Evolutionary conservation across 2,888 invertebrate species (phyloP).

Genomic region (Conops quadrifasciatus): DNA sequence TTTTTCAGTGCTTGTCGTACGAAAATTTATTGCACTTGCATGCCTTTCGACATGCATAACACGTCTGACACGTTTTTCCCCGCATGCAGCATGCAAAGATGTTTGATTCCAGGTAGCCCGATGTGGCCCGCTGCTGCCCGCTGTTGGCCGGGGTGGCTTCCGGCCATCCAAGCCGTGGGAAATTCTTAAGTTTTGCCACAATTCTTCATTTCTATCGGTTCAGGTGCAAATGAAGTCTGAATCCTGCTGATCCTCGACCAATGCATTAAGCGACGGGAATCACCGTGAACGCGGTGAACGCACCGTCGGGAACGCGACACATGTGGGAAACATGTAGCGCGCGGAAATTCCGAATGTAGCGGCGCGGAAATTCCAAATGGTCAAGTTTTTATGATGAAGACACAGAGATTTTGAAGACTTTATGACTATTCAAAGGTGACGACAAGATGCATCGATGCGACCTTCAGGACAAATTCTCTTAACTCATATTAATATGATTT

Average conservation of each 20-base stretch:
- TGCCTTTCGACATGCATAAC: conserved; percentile 6
- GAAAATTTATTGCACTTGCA: conserved; percentile 26
- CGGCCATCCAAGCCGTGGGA: conserved; percentile 16
- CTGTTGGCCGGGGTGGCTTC: neutral
- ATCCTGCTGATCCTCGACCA: conserved; percentile 22
- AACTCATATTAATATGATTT: neutral
- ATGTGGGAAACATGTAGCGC: neutral
- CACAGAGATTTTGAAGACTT: conserved; percentile 10
- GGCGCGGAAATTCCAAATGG: neutral
- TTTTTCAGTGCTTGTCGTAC: conserved; percentile 7
- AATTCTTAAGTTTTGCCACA: conserved; percentile 18
- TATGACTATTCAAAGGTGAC: too few species aligned
- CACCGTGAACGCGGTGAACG: neutral
- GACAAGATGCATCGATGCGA: too few species aligned
- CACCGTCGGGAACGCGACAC: neutral
- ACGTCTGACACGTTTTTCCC: conserved; percentile 21
- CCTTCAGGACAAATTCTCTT: too few species aligned
- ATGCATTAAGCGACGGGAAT: neutral
- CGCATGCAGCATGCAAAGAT: neutral
- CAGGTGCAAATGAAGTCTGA: neutral
- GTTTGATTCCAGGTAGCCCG: neutral
- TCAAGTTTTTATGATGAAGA: conserved; percentile 2
- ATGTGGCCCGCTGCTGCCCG: too few species aligned
- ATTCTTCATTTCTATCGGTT: neutral
- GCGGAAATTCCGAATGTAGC: neutral